phyloP scores from a whole-genome alignment of 2,888 invertebrate genomes.

The Nasonovia ribisnigri region DNA sequence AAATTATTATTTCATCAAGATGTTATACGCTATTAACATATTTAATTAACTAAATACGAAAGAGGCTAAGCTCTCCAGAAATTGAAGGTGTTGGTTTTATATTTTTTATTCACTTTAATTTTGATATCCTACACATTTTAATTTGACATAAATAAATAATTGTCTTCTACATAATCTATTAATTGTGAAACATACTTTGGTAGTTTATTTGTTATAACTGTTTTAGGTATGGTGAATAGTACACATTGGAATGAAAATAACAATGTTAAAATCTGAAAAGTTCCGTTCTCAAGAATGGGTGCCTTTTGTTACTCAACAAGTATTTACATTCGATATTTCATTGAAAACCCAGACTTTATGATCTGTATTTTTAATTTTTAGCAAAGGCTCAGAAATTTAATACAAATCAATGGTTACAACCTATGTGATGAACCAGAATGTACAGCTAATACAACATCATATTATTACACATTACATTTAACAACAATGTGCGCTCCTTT shows the following conservation, averaged over 20 bases:
- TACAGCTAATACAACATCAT: conserved; percentile 74
- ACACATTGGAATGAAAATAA: conserved; percentile 52
- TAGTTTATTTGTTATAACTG: not conserved
- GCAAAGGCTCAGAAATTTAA: conserved; percentile 83
- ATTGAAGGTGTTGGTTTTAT: not conserved
- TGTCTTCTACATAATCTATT: not conserved
- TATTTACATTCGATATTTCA: conserved; percentile 69
- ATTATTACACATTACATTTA: conserved; percentile 85
- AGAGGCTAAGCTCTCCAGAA: not conserved
- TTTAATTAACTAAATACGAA: not conserved
- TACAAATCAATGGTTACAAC: conserved; percentile 81
- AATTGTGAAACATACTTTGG: not conserved
- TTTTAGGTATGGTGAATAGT: conserved; percentile 38
- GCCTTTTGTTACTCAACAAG: conserved; percentile 87
- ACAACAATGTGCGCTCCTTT: conserved; percentile 86
- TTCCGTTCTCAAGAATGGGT: conserved; percentile 84
- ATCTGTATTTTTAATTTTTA: conserved; percentile 68
- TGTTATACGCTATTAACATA: not conserved
- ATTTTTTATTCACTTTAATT: not conserved
- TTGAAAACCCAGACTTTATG: not conserved
- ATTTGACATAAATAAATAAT: not conserved
- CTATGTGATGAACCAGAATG: conserved; percentile 71
- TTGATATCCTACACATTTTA: not conserved
- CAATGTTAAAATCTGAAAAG: conserved; percentile 68
- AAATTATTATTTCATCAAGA: not conserved